phyloP scores from a whole-genome alignment of 1,140 invertebrate species.

The Apis mellifera region DNA sequence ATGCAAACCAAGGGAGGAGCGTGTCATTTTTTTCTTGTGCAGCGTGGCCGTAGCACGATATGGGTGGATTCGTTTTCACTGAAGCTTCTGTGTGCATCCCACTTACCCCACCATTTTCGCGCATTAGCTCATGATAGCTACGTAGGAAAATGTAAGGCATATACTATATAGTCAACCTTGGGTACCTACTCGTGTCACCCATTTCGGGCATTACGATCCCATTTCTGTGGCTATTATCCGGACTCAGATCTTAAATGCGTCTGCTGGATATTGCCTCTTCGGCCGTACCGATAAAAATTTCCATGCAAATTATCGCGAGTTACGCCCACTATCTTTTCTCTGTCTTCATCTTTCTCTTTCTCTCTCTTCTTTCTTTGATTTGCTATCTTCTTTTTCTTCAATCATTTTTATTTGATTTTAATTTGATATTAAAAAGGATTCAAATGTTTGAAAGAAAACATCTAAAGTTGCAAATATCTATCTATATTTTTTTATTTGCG shows the following conservation, averaged over 20 bases:
- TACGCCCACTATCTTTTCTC: constrained; percentile 62
- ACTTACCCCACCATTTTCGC: neutral
- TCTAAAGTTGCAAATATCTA: neutral
- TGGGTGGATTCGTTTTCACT: constrained; percentile 56
- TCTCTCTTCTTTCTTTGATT: neutral
- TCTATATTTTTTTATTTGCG: neutral
- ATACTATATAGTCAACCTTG: constrained; percentile 42
- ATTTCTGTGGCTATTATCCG: constrained; percentile 68
- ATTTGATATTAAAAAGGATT: neutral
- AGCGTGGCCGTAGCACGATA: constrained; percentile 52
- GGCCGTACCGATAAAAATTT: constrained; percentile 70
- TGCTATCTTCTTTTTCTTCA: constrained; percentile 25
- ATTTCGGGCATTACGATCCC: constrained; percentile 52
- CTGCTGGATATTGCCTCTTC: constrained; percentile 71
- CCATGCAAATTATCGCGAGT: constrained; percentile 72
- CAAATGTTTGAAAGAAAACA: neutral
- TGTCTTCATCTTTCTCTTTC: neutral
- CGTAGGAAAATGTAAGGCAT: constrained; percentile 48
- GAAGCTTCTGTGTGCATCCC: constrained; percentile 21
- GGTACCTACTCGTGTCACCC: constrained; percentile 55
- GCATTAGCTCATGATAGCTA: constrained; percentile 56
- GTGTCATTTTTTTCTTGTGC: constrained; percentile 50
- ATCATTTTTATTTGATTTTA: constrained; percentile 16
- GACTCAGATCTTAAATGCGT: constrained; percentile 67
- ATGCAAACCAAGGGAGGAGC: constrained; percentile 29